A percentile compares a stretch with the other conserved stretches of the same genome.
Conservation (phyloP, 2,888 invertebrate genomes). For the Cremastobaeus sp. region DNA sequence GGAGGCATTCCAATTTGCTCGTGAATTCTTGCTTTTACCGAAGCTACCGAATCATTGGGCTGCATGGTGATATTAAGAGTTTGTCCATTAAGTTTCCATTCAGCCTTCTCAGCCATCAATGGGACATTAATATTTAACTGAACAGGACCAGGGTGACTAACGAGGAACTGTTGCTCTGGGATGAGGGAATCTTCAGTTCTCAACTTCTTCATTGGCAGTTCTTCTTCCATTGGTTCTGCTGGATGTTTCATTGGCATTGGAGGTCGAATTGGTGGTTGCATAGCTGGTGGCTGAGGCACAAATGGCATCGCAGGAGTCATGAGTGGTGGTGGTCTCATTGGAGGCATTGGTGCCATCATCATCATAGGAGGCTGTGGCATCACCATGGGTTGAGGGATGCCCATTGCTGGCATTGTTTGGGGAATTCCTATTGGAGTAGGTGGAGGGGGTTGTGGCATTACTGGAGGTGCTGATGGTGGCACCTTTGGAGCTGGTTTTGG, state of each 20-base stretch:
- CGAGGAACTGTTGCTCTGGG: slow-evolving; percentile 90
- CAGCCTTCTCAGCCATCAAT: slow-evolving; percentile 90
- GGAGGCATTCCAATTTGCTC: slow-evolving; percentile 95
- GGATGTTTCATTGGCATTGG: slow-evolving; percentile 78
- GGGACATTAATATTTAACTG: slow-evolving; percentile 91
- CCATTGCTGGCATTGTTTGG: slow-evolving; percentile 76
- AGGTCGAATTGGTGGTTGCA: slow-evolving; percentile 76
- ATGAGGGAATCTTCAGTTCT: slow-evolving; percentile 95
- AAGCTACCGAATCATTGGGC: slow-evolving; percentile 87
- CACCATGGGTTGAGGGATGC: slow-evolving; percentile 79
- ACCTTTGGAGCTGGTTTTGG: slow-evolving; percentile 76
- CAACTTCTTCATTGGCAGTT: slow-evolving; percentile 91
- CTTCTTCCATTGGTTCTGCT: slow-evolving; percentile 83
- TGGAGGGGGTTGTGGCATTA: slow-evolving; percentile 71
- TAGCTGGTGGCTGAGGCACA: slow-evolving; percentile 76
- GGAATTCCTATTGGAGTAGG: slow-evolving; percentile 74
- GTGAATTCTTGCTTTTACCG: slow-evolving; percentile 91
- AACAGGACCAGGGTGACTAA: slow-evolving; percentile 86
- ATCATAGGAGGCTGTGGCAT: slow-evolving; percentile 81
- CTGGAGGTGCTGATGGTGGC: slow-evolving; percentile 77
- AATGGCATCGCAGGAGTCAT: slow-evolving; percentile 76
- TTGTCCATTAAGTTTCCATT: slow-evolving; percentile 97
- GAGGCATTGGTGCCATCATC: slow-evolving; percentile 83
- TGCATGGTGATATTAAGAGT: slow-evolving; percentile 87
- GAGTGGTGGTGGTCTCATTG: slow-evolving; percentile 67